Evolutionary conservation across 2,888 invertebrate genomes (phyloP).

Genomic region (Heteromyza rotundicornis): DNA sequence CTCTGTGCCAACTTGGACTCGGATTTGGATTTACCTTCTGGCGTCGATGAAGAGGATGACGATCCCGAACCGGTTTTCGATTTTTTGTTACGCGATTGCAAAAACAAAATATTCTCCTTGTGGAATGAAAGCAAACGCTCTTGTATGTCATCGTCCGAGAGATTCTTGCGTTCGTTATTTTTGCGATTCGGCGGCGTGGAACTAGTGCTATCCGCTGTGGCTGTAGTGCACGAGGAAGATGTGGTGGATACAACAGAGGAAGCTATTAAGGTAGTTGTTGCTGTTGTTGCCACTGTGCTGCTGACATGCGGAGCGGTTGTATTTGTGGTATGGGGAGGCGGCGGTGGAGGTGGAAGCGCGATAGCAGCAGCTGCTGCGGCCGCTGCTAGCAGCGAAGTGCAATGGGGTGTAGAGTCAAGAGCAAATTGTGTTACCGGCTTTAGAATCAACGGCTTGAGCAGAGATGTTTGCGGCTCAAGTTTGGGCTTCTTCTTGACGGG

Average conservation of each 20-base stretch:
- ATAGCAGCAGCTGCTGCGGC: conserved; percentile 24
- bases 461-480: conserved; percentile 29
- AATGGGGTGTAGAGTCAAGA: background rate
- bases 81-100: conserved; percentile 67
- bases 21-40: conserved; percentile 23
- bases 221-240: background rate
- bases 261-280: background rate
- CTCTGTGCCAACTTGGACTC: too few relatives aligned
- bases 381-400: conserved; percentile 6
- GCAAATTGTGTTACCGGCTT: background rate
- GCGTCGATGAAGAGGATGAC: conserved; percentile 12
- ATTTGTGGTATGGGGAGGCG: background rate
- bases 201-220: conserved; percentile 4
- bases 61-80: conserved; percentile 22
- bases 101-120: conserved; percentile 68
- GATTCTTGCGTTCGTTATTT: conserved; percentile 36
- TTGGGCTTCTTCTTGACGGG: conserved; percentile 46
- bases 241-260: conserved; percentile 6
- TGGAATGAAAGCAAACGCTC: conserved; percentile 70
- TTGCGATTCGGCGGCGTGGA: background rate
- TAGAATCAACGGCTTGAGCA: conserved; percentile 13
- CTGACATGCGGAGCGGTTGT: conserved; percentile 1
- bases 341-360: conserved; percentile 11
- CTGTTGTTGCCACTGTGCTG: background rate
- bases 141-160: conserved; percentile 68